Base-by-base conservation (phyloP, 2,113 vertebrate species). In the Cyanistes caeruleus region DNA sequence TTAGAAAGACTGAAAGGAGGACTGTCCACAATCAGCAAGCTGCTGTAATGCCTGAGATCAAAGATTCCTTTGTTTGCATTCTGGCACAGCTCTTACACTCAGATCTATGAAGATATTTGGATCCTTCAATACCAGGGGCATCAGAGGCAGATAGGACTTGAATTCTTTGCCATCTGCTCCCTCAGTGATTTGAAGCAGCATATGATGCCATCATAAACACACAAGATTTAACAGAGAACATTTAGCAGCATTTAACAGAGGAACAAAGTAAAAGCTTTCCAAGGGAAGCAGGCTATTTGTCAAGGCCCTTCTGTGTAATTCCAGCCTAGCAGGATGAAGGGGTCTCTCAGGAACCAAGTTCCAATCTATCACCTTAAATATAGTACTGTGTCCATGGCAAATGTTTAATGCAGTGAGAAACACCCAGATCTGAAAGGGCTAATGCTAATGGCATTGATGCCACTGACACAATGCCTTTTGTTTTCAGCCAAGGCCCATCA, bases 111-210 rank as follows among this genome's bases (percentile, higher is more conserved):
- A 89, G 87, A 84, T 46, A 70, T 15, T 85, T 70, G n/a, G 35
- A 87, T 25, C 56, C 25, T 87, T 93, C 90, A 59, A 21, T 87
- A 65, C 64, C 64, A 67, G 52, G 44, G 52, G 73, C 73, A 93
- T 89, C 64, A 69, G 65, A 93, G 19, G 55, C 73, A 92, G 64
- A 74, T 46, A 80, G 89, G 52, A 46, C 55, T 81, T 46, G 59
- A 69, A 84, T 94, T 86, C 73, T 49, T 81, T 62, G 64, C 89
- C 77, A 94, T 95, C 87, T 94, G 87, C 48, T 94, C 75, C 88
- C 91, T 93, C 68, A 24, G 23, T 43, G 82, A 90, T 84, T 84
- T 4, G 27, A 76, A 91, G 78, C 82, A 93, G 89, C 60, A 81
- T 35, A 48, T 55, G 73, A 94, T 82, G 64, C 73, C 51, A n/a